These are phyloP conservation scores for Betta splendens DNA, from an alignment of 2,797 vertebrate genomes.

Conservation along the genomic window DNA sequence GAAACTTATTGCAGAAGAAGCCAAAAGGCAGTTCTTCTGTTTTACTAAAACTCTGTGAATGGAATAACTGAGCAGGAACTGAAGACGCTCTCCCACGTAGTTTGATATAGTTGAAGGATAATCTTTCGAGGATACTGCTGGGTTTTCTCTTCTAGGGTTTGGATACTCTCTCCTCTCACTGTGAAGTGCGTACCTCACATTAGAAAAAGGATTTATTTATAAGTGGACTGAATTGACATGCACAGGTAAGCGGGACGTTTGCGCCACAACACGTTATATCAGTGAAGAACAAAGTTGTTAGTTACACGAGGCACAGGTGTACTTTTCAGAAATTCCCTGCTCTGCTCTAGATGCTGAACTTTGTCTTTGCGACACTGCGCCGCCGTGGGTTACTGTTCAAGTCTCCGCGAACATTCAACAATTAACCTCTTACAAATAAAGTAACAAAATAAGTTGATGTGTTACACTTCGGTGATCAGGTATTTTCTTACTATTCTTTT, in stretches of 20 bases:
- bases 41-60: slow-evolving; percentile 56
- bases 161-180: slow-evolving; percentile 49
- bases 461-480: slow-evolving; percentile 73
- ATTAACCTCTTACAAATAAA: slow-evolving; percentile 50
- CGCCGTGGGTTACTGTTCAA: slow-evolving; percentile 13
- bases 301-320: slow-evolving; percentile 50
- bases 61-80: slow-evolving; percentile 69
- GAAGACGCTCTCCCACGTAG: slow-evolving; percentile 45
- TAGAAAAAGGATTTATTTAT: slow-evolving; percentile 52
- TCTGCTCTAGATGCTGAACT: slow-evolving; percentile 19
- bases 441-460: slow-evolving; percentile 72
- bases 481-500: slow-evolving; percentile 80
- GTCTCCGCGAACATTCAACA: slow-evolving; percentile 27
- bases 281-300: slow-evolving; percentile 11
- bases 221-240: slow-evolving; percentile 65
- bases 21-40: slow-evolving; percentile 43
- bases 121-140: slow-evolving; percentile 68
- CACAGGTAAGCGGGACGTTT: slow-evolving; percentile 71
- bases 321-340: slow-evolving; percentile 23
- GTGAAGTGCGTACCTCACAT: slow-evolving; percentile 69
- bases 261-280: slow-evolving; percentile 3
- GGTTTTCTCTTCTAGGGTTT: slow-evolving; percentile 67
- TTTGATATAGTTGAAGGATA: slow-evolving; percentile 65
- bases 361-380: not conserved
- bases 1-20: slow-evolving; percentile 60